Evolutionary conservation across 92 coral and sea anemone genomes (phyloP), one percentile per base, ranked within the genome.

Genomic region (Zoanthus solanderi): DNA sequence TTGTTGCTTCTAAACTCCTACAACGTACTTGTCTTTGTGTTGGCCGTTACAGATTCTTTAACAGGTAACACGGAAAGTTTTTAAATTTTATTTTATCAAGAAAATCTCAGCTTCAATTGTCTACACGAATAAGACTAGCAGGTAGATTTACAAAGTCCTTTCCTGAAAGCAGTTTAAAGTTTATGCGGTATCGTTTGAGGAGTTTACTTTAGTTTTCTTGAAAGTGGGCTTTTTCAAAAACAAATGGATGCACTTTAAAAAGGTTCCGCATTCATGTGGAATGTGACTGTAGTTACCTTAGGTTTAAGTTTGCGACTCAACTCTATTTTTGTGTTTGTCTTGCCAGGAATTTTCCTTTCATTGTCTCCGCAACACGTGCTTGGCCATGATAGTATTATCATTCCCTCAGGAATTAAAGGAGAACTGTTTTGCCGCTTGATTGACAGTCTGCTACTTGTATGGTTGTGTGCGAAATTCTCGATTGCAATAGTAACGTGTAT

Each of bases 401-500:
- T 78, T 1, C 68, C 83, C 16, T 7, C 63, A 32, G 66, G 83
- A 32, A 32, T 78, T 14, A 34, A 34, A 53, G 83, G 83, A 16
- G 83, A 54, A 23, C 8, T 78, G 7, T 56, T 78, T 56, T 78
- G 83, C 42, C 83, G 83, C 47, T 54, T 78, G 52, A 78, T 78
- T 30, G 69, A 78, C 68, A 78, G 83, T 53, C 46, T 56, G 23
- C 10, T 78, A 5, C 53, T 78, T 58, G 69, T 78, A 5, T 78
- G 83, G 83, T 68, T 78, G 46, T 78, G 58, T 32, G 83, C 83
- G 17, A 78, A 78, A 67, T 78, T 78, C 50, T 78, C 83, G 4
- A 67, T 78, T 56, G 83, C 83, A 46, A 78, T 78, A 78, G 83
- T 78, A 37, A 78, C 83, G 16, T 78, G 66, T 14, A 54, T 78